These are phyloP conservation scores for Tetramorium alpestre DNA, from an alignment of 1,140 invertebrate genomes.

Conservation along the genomic window DNA sequence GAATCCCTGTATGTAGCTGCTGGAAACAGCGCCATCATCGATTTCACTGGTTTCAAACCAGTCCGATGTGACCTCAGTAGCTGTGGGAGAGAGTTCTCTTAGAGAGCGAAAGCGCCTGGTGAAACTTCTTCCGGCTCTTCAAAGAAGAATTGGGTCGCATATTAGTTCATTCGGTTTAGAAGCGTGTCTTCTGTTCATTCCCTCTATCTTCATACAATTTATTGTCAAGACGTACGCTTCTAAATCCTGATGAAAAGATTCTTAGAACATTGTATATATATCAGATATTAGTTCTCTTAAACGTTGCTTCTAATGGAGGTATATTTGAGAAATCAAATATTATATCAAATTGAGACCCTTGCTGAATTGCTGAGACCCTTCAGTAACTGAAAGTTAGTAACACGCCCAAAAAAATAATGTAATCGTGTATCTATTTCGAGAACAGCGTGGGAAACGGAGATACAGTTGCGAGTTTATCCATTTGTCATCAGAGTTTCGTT, in stretches of 20 bases:
- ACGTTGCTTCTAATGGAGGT: neutral
- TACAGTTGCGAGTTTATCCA: slow-evolving; percentile 19
- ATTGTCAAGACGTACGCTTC: neutral
- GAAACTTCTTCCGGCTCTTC: slow-evolving; percentile 61
- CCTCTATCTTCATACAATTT: neutral
- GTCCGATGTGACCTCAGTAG: slow-evolving; percentile 6
- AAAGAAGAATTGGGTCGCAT: slow-evolving; percentile 19
- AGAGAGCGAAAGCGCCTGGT: slow-evolving; percentile 54
- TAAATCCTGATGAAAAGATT: neutral
- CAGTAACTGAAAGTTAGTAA: neutral
- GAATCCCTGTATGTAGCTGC: neutral
- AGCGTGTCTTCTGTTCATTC: neutral
- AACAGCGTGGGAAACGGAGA: neutral
- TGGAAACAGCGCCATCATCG: slow-evolving; percentile 61
- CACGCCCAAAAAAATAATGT: neutral
- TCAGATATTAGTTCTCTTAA: neutral
- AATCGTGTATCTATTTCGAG: neutral
- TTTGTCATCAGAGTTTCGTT: slow-evolving; percentile 47
- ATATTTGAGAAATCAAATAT: neutral
- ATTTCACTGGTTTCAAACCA: slow-evolving; percentile 16
- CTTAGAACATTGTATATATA: neutral
- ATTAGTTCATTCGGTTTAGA: neutral
- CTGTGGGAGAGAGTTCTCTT: neutral
- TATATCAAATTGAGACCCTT: neutral
- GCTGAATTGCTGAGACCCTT: neutral